Percentiles rank a stretch among this genome's conserved stretches.
Conservation (phyloP, 2,113 vertebrate genomes). For the Hymenochirus boettgeri region DNA sequence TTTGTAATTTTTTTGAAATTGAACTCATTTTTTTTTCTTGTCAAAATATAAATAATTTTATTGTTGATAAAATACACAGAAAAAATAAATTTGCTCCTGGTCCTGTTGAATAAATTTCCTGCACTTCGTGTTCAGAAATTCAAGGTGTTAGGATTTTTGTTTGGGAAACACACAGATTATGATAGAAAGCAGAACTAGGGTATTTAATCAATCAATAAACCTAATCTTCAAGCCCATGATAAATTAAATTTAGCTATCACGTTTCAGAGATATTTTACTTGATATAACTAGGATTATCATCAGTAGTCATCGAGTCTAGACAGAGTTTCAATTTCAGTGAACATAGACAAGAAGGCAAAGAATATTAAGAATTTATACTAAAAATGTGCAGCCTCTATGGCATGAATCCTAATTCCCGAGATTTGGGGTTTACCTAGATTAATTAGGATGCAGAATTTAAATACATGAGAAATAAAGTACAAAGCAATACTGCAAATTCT, state of each 20-base stretch:
- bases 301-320: constrained; percentile 94
- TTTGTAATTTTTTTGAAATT: too few relatives aligned
- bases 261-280: constrained; percentile 90
- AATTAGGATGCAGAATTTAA: neutral
- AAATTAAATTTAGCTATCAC: constrained; percentile 72
- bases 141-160: constrained; percentile 42
- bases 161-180: constrained; percentile 54
- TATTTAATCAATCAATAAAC: constrained; percentile 71
- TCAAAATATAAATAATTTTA: too few relatives aligned
- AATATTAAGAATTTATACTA: constrained; percentile 58
- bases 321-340: constrained; percentile 87
- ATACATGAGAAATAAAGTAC: neutral
- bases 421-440: constrained; percentile 2
- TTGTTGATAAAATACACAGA: too few relatives aligned
- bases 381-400: constrained; percentile 47
- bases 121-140: too few relatives aligned
- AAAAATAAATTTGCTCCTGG: too few relatives aligned
- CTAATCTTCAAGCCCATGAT: constrained; percentile 69
- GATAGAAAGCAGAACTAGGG: constrained; percentile 59
- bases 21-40: too few relatives aligned
- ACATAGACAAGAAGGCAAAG: constrained; percentile 77
- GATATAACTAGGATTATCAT: constrained; percentile 89
- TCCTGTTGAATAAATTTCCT: too few relatives aligned
- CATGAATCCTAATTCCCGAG: constrained; percentile 50
- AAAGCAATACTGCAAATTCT: too few relatives aligned